These are phyloP conservation scores for Catharus bicknelli DNA, from an alignment of 2,113 vertebrate genomes.

Conservation along the genomic window DNA sequence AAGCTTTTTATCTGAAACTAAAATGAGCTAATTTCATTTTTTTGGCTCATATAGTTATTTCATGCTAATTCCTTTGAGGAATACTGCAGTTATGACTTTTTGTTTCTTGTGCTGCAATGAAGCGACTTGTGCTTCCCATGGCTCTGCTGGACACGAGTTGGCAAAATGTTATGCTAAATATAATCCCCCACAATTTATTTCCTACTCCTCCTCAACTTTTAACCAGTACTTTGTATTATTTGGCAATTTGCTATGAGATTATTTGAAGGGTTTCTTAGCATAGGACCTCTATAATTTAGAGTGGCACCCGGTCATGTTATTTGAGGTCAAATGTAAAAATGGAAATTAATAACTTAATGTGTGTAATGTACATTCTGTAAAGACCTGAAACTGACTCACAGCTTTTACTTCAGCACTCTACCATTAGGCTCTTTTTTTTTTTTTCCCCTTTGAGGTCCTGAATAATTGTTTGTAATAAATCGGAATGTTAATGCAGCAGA, in stretches of 20 bases:
- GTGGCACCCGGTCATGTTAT: neutral
- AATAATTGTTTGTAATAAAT: neutral
- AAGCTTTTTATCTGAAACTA: neutral
- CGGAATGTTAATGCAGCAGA: neutral
- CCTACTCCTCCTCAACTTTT: neutral
- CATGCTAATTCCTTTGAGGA: neutral
- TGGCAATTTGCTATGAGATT: neutral
- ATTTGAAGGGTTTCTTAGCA: neutral
- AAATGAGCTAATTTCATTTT: neutral
- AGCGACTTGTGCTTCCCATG: neutral
- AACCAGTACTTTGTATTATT: neutral
- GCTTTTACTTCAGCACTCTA: neutral
- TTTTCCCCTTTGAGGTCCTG: neutral
- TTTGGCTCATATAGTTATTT: neutral
- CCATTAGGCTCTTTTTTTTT: neutral
- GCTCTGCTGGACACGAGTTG: neutral
- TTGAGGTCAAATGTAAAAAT: neutral
- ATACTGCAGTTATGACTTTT: neutral
- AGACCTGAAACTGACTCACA: neutral
- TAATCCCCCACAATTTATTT: neutral
- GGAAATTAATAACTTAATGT: slow-evolving; percentile 19
- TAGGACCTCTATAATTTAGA: neutral
- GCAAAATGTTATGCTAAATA: neutral
- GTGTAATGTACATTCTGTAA: neutral
- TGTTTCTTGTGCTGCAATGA: neutral